phyloP scores from a whole-genome alignment of 2,113 vertebrate genomes.

The Cheirogaleus medius region DNA sequence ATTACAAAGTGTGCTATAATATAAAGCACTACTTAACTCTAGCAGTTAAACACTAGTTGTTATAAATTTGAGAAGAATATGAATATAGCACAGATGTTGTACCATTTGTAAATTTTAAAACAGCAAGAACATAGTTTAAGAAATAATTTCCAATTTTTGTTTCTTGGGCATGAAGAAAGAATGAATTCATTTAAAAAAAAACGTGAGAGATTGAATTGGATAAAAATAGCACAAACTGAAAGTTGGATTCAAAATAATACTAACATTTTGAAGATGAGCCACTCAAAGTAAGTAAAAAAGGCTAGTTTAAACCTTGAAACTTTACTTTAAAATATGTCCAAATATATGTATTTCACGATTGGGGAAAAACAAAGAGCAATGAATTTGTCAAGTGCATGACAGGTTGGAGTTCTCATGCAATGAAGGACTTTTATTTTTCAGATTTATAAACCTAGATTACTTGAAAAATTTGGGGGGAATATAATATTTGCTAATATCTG shows the following conservation, averaged over 20 bases:
- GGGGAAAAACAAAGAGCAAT: neutral
- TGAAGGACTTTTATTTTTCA: neutral
- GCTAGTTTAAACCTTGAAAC: neutral
- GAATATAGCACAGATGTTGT: neutral
- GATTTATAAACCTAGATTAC: neutral
- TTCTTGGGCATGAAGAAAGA: neutral
- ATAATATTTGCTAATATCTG: neutral
- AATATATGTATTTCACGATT: neutral
- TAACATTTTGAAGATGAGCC: neutral
- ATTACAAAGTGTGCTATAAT: neutral
- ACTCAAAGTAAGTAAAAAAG: neutral
- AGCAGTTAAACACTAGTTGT: neutral
- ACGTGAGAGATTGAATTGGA: neutral
- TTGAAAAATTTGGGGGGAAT: neutral
- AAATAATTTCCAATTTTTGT: neutral
- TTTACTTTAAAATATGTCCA: neutral
- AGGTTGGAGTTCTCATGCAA: neutral
- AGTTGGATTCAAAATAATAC: conserved; percentile 10
- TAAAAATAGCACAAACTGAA: neutral
- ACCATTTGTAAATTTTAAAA: conserved; percentile 15
- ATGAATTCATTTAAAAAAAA: conserved; percentile 34
- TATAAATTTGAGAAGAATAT: neutral
- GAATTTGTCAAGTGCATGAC: neutral
- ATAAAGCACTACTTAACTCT: neutral
- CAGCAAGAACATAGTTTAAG: neutral